Base-by-base conservation (phyloP, 23 tunicate species). In the Clavelina lepadiformis region DNA sequence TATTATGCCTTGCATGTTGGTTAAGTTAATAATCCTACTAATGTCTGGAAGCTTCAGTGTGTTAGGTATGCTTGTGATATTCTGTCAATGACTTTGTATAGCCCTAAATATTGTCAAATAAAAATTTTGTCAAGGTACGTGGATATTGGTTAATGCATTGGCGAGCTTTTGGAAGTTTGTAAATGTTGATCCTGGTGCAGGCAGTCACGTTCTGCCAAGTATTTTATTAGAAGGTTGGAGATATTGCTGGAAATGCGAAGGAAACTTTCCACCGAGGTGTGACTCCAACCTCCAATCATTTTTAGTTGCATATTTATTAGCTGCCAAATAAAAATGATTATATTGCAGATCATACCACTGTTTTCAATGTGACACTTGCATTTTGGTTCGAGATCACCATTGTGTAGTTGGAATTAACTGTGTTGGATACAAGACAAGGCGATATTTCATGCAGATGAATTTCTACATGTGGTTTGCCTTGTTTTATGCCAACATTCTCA, bases 371-470 rank as follows among this genome's bases (percentile, higher is more conserved):
- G 76, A 74, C 31, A 45, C 38, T 29, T 93, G 98, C 53, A 69
- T 85, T 7, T 50, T 93, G 30, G 77, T 69, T 2, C 82, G 94
- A 19, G 98, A 93, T 53, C 98, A 93, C 68, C 98, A 93, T 61
- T 93, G 98, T 52, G 35, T 65, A 35, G 68, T 93, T 5, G 91
- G 85, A 36, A 73, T 75, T 21, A 85, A 85, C 58, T 93, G 98
- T 69, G 88, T 93, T 25, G 98, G 98, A 31, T 91, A 93, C 57
- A 72, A 68, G 19, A 93, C 84, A 2, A 65, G 83, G 30, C 72
- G 98, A 35, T 93, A 93, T 79, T 93, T 85, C 55, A 30, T 77
- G 0, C 77, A 34, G 19, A 67, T 93, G 88, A 37, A 44, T 28
- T 56, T 74, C 37, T 88, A 79, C 38, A 51, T 85, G 71, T 93